Evolutionary conservation across 2,888 invertebrate species (phyloP), one percentile per base, ranked within the genome.

Genomic region (Zelleria hepariella): DNA sequence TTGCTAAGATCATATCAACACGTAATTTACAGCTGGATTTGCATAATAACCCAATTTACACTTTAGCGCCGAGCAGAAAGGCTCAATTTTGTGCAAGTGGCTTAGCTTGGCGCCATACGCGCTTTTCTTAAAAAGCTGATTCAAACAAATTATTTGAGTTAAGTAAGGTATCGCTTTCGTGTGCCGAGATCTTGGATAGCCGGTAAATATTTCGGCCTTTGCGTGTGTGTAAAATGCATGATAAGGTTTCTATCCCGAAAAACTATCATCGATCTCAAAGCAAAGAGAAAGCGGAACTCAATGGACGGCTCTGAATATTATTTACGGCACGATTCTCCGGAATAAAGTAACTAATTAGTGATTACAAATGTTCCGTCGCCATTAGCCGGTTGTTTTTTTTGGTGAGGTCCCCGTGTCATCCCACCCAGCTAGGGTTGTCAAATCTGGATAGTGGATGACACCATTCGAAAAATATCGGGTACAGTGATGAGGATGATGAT

Each of bases 281-380:
- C 25, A n/a, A 53, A 2, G 53, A 24, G 53, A 53, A 53, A 53
- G 53, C 53, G 23, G 25, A 24, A 24, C 10, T n/a, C n/a, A 24
- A 51, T 10, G 23, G 23, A 10, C 51, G 20, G 23, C 51, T 6
- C 21, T 21, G 24, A 53, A 23, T 23, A 53, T 24, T 53, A 53
- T 53, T 53, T 53, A 53, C 53, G 53, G 24, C 7, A 20, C 51
- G 20, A 42, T 53, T 53, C 23, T 53, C 23, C 8, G n/a, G 24
- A n/a, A 53, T n/a, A 6, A 53, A 25, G 53, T 25, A 42, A 53
- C 53, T 53, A 53, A 53, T 53, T 53, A 53, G 53, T 53, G 49
- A 53, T 53, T 53, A 53, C 53, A 25, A 53, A 53, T 23, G 53
- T 53, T 23, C 53, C 53, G 53, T 53, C 53, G 20, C 53, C 53